Base-by-base conservation (phyloP, 2,888 invertebrate species). In the Quadroppia sp. region DNA sequence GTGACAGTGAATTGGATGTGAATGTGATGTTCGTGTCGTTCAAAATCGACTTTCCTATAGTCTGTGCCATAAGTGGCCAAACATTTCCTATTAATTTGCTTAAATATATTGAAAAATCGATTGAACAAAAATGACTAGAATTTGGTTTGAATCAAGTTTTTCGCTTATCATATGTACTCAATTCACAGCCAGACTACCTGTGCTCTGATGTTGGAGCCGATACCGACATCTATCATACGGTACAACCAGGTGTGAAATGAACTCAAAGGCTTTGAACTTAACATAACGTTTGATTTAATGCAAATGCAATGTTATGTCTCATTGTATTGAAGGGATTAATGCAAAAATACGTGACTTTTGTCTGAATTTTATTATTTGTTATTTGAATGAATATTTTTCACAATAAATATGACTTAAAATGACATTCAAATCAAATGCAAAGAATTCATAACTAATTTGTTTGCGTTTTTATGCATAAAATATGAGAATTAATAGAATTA, bases 281-380 rank as follows among this genome's bases (percentile, higher is more conserved):
- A 13, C 15, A 13, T 25, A 53, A 20, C 7, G 6, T 25, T 53
- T 53, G 25, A 23, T 53, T 53, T 15, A 23, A 53, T 53, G 6
- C 25, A 9, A 25, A 25, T 25, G 11, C 7, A 25, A 11, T 13
- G 25, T 6, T 7, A 53, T 1, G 23, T 11, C 15, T 53, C 11
- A 13, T 23, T 53, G 23, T 53, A 50, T 50, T 20, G 50, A 25
- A 53, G 25, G 25, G 53, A 53, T 53, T 53, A 53, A 25, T 20
- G 13, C 23, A 53, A 53, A 53, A 53, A 23, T 53, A 53, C 53
- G 53, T 53, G 53, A 53, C 53, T 53, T 23, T 53, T 20, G 20
- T 53, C 53, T 11, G 7, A 23, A 20, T 9, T 2, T 53, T 53
- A 13, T 53, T 25, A 53, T 25, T 50, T 50, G 20, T 20, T 53